phyloP scores from a whole-genome alignment of 2,113 vertebrate species.

The Antechinus flavipes region DNA sequence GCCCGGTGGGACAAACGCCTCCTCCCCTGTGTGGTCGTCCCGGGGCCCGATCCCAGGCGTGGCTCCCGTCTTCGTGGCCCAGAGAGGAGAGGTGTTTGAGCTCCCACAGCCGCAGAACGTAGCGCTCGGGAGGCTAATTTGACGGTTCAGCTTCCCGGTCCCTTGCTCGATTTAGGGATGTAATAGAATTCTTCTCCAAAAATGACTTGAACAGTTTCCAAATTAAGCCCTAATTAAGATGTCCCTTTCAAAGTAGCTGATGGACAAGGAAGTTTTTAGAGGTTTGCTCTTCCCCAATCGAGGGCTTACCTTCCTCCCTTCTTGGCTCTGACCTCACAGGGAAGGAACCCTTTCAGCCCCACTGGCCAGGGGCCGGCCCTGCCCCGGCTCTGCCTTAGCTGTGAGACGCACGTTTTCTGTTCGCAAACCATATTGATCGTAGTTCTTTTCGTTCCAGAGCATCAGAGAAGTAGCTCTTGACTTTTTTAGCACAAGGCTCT shows the following conservation, averaged over 20 bases:
- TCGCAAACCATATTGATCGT: neutral
- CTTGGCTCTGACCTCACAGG: neutral
- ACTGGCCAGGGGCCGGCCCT: neutral
- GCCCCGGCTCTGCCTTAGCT: neutral
- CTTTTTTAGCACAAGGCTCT: neutral
- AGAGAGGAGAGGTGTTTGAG: no score
- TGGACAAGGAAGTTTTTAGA: neutral
- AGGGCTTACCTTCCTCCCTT: neutral
- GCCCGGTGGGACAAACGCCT: neutral
- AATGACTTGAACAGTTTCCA: slow-evolving; percentile 57
- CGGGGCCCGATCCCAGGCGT: neutral
- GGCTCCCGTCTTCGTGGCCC: neutral
- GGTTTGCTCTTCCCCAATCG: neutral
- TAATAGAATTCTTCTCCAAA: slow-evolving; percentile 62
- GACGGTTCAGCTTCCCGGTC: slow-evolving; percentile 52
- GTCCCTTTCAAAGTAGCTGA: slow-evolving; percentile 41
- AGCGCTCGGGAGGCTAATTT: neutral
- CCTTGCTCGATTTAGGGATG: slow-evolving; percentile 25
- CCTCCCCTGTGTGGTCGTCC: neutral
- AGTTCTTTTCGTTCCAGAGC: neutral
- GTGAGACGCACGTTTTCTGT: neutral
- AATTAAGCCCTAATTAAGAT: slow-evolving; percentile 68
- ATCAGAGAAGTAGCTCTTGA: neutral
- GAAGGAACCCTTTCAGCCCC: no score
- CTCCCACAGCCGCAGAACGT: neutral